These are phyloP conservation scores for Erythrocercus mccallii DNA, from an alignment of 2,113 vertebrate genomes.

Conservation along the genomic window DNA sequence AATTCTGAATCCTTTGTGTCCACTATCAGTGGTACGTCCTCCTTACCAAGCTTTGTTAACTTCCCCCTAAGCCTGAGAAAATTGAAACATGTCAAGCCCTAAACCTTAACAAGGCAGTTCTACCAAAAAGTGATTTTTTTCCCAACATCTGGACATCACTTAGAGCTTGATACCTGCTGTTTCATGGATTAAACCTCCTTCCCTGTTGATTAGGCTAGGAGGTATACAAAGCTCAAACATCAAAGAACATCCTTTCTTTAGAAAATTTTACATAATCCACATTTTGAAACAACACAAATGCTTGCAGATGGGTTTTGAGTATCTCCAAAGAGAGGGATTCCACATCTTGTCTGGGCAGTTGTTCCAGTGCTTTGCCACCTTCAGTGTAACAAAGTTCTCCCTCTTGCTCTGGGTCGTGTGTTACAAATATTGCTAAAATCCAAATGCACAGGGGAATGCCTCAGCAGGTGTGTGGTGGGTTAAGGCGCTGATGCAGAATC, in stretches of 20 bases:
- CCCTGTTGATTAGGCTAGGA: neutral
- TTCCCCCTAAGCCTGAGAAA: neutral
- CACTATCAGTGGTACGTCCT: neutral
- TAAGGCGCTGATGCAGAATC: accelerated
- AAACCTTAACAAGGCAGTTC: neutral
- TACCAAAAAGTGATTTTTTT: neutral
- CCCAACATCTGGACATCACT: neutral
- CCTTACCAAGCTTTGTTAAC: neutral
- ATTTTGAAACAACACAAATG: neutral
- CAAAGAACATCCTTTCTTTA: neutral
- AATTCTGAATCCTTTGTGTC: neutral
- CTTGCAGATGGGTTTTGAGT: neutral
- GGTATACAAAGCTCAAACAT: neutral
- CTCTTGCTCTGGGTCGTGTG: accelerated
- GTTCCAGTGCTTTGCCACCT: neutral
- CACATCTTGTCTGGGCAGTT: neutral
- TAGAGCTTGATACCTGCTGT: neutral
- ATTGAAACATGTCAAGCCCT: neutral
- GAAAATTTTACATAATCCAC: neutral
- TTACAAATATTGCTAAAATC: neutral
- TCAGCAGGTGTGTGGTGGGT: accelerated
- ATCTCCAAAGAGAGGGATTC: neutral
- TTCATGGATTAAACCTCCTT: neutral
- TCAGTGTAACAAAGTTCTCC: neutral
- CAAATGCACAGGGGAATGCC: accelerated